Evolutionary conservation across 2,888 invertebrate genomes (phyloP).

Genomic region (Cactoblastis cactorum): DNA sequence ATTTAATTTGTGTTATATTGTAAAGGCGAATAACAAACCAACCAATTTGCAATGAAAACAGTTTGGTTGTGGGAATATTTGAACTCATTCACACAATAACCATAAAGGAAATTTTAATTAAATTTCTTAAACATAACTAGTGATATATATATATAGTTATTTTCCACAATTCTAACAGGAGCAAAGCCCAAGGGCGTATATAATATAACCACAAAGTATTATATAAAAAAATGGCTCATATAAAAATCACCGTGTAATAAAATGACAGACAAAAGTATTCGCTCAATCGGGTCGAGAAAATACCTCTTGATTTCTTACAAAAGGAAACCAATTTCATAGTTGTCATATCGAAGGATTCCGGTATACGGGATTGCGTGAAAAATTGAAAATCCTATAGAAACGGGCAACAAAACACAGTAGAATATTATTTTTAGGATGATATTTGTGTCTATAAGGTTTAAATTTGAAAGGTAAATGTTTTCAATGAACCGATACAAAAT

Average conservation of each 20-base stretch:
- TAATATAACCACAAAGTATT: no score
- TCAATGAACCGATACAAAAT: no score
- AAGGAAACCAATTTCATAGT: conserved; percentile 11
- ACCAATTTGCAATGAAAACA: no score
- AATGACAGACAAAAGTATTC: not conserved
- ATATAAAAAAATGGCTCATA: not conserved
- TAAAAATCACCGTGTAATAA: not conserved
- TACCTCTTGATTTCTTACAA: not conserved
- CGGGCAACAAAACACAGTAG: not conserved
- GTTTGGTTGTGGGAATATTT: no score
- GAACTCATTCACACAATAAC: no score
- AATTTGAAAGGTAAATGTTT: not conserved
- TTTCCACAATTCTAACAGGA: no score
- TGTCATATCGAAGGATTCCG: not conserved
- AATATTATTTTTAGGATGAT: not conserved
- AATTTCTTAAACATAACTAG: no score
- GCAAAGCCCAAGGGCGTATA: no score
- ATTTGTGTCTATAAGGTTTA: not conserved
- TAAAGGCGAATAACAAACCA: no score
- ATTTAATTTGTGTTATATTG: no score
- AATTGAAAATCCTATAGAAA: not conserved
- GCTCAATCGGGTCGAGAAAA: not conserved
- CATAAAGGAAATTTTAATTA: no score
- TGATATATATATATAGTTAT: no score
- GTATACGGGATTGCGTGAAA: not conserved